phyloP scores from a whole-genome alignment of 1,140 invertebrate genomes.

The Nomia melanderi region DNA sequence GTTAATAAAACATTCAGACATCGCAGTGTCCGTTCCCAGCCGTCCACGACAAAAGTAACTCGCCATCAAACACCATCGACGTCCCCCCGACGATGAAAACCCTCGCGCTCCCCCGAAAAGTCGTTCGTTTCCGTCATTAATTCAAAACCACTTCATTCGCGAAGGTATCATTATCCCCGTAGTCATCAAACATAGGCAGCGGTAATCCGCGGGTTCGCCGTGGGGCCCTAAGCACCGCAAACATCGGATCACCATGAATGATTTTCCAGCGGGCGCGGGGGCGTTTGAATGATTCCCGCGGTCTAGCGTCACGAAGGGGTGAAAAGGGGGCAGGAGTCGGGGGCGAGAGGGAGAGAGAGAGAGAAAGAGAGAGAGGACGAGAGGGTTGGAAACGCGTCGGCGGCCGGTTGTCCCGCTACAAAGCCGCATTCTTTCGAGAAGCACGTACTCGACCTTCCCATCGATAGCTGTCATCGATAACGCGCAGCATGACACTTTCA shows the following conservation, averaged over 20 bases:
- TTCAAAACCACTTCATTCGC: not conserved
- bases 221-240: not conserved
- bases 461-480: conserved; percentile 69
- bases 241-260: conserved; percentile 17
- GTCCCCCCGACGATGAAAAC: too few relatives aligned
- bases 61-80: too few relatives aligned
- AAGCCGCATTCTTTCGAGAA: conserved; percentile 63
- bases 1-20: too few relatives aligned
- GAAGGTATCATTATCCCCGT: not conserved
- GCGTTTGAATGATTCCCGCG: conserved; percentile 10
- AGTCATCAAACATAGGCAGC: not conserved
- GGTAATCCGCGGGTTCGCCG: not conserved
- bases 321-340: too few relatives aligned
- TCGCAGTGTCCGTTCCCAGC: too few relatives aligned
- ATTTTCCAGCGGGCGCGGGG: conserved; percentile 2
- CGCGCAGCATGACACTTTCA: conserved; percentile 64
- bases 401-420: conserved; percentile 9
- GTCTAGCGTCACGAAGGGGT: too few relatives aligned
- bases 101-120: not conserved
- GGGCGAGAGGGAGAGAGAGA: too few relatives aligned
- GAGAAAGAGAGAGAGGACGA: too few relatives aligned
- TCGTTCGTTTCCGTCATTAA: not conserved
- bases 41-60: too few relatives aligned
- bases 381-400: too few relatives aligned
- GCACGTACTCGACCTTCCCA: conserved; percentile 60